Evolutionary conservation across 1,140 invertebrate species (phyloP), one percentile per base, ranked within the genome.

Genomic region (Lycorma delicatula): DNA sequence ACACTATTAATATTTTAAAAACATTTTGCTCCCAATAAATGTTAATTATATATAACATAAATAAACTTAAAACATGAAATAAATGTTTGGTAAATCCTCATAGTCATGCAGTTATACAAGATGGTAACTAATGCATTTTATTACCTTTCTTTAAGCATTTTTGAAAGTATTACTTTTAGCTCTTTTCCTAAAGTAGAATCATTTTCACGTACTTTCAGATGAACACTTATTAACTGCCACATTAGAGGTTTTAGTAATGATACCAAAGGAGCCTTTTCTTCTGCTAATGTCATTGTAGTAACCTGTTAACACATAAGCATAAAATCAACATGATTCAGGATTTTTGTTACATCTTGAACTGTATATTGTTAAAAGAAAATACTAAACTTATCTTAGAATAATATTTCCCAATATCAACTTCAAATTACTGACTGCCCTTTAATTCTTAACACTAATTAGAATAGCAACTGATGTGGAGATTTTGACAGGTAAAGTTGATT

Each of bases 171-270:
- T 56, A 72, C 70, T 53, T 79, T 79, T 38, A 79, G 69, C 3
- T 60, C 54, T 31, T 52, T 62, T 0, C 72, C 71, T 22, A 64
- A 70, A 3, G 67, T 61, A n/a, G 71, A 75, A 58, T 79, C 77
- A 0, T 36, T 58, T 0, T 74, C 68, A 50, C 74, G 73, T 16
- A 70, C 60, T 69, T 78, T 75, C 0, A 79, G 62, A 66, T 78
- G 75, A n/a, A 72, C 68, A 3, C 73, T 76, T 0, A 75, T 70
- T 3, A 80, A 63, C 62, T 78, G 72, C 71, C 73, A 74, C 18
- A 78, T 66, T n/a, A 80, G 62, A 16, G 78, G 78, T 61, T 78
- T 79, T 3, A 80, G 56, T 1, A 80, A 60, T 0, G 78, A 80
- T 60, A 78, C 73, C 0, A 77, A 60, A 25, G 77, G 76, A 61